Evolutionary conservation across 2,113 vertebrate genomes (phyloP), one percentile per base, ranked within the genome.

Genomic region (Macquaria ambigua): DNA sequence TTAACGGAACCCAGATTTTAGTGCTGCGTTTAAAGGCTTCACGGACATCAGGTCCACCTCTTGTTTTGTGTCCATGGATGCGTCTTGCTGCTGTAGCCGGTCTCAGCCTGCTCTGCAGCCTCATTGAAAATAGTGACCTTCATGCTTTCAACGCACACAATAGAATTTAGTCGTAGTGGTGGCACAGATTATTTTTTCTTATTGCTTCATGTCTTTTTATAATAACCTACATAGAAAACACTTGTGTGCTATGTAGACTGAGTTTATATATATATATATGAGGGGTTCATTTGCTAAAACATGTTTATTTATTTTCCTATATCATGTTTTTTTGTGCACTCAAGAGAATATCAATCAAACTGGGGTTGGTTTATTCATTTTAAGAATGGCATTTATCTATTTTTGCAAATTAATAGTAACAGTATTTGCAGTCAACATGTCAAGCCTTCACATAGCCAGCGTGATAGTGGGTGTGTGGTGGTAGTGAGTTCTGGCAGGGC

Each of bases 71-170:
- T 75, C 8, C 72, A 25, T 91, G 89, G 84, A 89, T 83, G 88
- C 83, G 90, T 64, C 89, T 89, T 12, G 68, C 84, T 82, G 82
- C 76, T 81, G 78, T 6, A 89, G 89, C 90, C 89, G 86, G 93
- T 91, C 86, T 84, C 79, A 88, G 68, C 91, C 87, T 89, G 91
- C 83, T 88, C 62, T 72, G 79, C 73, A 83, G 84, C 73, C 70
- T 66, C 73, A 39, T 4, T 78, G 64, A 39, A 78, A 80, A 79
- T 12, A 55, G 20, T 83, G 83, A 92, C 87, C 84, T 90, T 85
- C 70, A 72, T 74, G 68, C 53, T 77, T 55, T 74, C 41, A 74
- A 9, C 59, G 4, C 31, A 63, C 21, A 75, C 61, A 48, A 70
- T 7, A 59, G 3, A 70, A 62, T 39, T 8, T 5, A 73, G 39